Evolutionary conservation across 2,888 invertebrate genomes (phyloP).

Genomic region (Phorcus lineatus): DNA sequence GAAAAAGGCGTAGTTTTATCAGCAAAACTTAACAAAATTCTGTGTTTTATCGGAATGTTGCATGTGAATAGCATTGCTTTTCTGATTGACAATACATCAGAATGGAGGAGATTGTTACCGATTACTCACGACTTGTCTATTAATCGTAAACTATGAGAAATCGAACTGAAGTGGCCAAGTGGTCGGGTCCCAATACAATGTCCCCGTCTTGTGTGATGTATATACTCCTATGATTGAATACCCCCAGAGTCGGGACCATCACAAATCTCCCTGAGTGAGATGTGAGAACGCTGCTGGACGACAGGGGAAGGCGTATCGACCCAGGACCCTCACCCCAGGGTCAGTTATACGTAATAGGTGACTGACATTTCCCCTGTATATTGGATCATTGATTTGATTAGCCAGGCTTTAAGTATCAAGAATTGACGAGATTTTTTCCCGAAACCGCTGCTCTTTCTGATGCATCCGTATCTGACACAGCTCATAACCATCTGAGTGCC

Average conservation of each 20-base stretch:
- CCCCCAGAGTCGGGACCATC: not conserved
- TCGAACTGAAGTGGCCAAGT: not conserved
- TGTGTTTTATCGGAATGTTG: no score
- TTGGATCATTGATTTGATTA: constrained; percentile 4
- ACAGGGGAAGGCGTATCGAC: not conserved
- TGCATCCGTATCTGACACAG: not conserved
- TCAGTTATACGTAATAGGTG: constrained; percentile 1
- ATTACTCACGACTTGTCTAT: not conserved
- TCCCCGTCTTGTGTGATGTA: not conserved
- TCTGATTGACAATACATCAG: no score
- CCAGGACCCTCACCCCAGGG: not conserved
- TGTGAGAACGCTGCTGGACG: not conserved
- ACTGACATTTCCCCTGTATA: not conserved
- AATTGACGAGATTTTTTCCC: constrained; percentile 2
- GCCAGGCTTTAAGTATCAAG: not conserved
- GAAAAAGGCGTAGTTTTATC: no score
- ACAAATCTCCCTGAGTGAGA: not conserved
- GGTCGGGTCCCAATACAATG: not conserved
- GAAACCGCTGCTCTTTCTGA: not conserved
- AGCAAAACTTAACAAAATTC: no score
- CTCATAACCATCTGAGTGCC: not conserved
- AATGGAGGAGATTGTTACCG: not conserved
- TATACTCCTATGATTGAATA: not conserved
- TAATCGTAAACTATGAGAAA: not conserved
- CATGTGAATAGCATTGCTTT: no score